Conservation (phyloP, 2,113 vertebrate species). For the Marcusenius ussheri region DNA sequence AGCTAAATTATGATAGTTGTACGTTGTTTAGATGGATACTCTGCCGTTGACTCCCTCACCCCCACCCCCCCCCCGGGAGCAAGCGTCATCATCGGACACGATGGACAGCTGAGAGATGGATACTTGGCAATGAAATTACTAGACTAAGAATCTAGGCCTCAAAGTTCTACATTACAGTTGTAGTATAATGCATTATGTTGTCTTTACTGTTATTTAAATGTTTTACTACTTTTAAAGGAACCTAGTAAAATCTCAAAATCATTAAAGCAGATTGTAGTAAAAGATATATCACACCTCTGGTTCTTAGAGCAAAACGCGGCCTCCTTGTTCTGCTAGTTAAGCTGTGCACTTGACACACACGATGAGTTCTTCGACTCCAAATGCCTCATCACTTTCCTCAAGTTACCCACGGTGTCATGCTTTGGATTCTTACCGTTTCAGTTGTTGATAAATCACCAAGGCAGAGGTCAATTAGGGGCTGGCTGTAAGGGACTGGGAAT, state of each 20-base stretch:
- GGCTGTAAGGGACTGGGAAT: neutral
- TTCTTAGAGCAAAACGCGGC: neutral
- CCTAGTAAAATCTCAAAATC: neutral
- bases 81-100: no score
- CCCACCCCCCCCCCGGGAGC: no score
- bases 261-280: neutral
- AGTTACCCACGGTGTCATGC: neutral
- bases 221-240: neutral
- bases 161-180: neutral
- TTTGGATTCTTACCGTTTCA: neutral
- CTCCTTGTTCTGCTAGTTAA: neutral
- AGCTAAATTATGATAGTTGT: neutral
- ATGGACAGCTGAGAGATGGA: no score
- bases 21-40: neutral
- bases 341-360: neutral
- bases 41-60: no score
- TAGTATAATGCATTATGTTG: neutral
- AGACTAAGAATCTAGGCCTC: neutral
- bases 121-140: neutral
- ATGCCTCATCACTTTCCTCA: neutral
- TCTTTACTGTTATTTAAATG: neutral
- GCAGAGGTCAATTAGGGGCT: neutral
- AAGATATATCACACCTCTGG: neutral
- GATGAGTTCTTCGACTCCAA: neutral
- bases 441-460: neutral